phyloP scores from a whole-genome alignment of 2,113 vertebrate species.

The Mungos mungo region DNA sequence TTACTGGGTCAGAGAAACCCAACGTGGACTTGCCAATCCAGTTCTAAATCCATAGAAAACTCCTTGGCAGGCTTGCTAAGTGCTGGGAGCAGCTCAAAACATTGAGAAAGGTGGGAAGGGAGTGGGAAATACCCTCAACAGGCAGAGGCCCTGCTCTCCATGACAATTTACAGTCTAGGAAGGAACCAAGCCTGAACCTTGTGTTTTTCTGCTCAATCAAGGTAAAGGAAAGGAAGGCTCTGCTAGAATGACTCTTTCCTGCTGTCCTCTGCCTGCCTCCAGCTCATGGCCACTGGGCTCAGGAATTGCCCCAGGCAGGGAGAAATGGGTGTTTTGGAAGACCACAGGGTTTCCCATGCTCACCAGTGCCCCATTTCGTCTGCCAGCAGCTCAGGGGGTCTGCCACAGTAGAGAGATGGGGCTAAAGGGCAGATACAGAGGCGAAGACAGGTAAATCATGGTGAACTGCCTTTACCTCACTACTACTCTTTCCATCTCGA shows the following conservation, averaged over 20 bases:
- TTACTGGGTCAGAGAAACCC: too few relatives aligned
- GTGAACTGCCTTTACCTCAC: background rate
- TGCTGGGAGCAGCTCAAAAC: background rate
- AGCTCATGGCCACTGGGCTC: background rate
- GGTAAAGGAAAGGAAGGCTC: background rate
- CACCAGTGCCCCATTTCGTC: background rate
- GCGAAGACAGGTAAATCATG: too few relatives aligned
- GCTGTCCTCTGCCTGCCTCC: background rate
- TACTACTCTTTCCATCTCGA: background rate
- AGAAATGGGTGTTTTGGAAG: background rate
- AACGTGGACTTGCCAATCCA: background rate
- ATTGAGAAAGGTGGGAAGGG: too few relatives aligned
- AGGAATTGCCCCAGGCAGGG: background rate
- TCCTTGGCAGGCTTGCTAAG: background rate
- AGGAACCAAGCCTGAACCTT: too few relatives aligned
- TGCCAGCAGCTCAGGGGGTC: background rate
- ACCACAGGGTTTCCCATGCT: background rate
- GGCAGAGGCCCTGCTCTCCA: background rate
- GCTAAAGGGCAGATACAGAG: background rate
- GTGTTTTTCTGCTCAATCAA: background rate
- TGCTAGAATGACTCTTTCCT: background rate
- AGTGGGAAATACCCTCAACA: background rate
- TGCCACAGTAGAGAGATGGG: accelerated
- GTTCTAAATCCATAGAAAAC: background rate
- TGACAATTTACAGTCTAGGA: background rate